Percentiles rank a stretch among this genome's conserved stretches.
These are phyloP conservation scores for Neocrepidodera transversa DNA, from an alignment of 2,888 invertebrate genomes.

Conservation along the genomic window DNA sequence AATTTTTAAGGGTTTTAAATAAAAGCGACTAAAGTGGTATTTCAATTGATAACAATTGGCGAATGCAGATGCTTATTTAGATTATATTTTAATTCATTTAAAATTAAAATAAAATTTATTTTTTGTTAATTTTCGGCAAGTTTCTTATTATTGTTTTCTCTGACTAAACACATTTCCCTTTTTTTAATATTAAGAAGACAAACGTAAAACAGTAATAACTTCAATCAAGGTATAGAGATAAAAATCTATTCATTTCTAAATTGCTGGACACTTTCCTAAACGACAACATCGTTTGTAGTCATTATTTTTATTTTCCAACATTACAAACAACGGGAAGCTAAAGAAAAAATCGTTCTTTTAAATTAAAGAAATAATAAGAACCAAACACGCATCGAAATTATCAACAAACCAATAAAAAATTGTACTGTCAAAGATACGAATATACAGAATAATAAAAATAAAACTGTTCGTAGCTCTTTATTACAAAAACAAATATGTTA, in stretches of 20 bases:
- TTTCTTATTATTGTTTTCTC: no score
- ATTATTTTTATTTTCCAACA: neutral
- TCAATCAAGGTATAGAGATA: no score
- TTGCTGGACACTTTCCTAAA: neutral
- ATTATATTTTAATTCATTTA: no score
- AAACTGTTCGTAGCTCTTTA: no score
- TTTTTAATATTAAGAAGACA: no score
- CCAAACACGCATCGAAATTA: neutral
- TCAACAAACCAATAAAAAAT: neutral
- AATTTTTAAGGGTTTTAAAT: neutral
- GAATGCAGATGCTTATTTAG: neutral
- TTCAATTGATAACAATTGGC: neutral
- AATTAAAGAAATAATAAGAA: neutral
- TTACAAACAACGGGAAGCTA: neutral
- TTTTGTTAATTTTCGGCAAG: no score
- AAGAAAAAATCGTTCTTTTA: neutral
- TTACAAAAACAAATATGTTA: no score
- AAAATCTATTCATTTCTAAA: neutral
- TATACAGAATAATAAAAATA: no score
- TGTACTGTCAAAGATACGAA: neutral
- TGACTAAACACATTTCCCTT: no score
- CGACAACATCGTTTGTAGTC: neutral
- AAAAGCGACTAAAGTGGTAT: neutral
- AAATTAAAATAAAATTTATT: no score
- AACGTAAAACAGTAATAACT: no score